These are phyloP conservation scores for Ceryle rudis DNA, from an alignment of 2,797 vertebrate genomes.

Conservation along the genomic window DNA sequence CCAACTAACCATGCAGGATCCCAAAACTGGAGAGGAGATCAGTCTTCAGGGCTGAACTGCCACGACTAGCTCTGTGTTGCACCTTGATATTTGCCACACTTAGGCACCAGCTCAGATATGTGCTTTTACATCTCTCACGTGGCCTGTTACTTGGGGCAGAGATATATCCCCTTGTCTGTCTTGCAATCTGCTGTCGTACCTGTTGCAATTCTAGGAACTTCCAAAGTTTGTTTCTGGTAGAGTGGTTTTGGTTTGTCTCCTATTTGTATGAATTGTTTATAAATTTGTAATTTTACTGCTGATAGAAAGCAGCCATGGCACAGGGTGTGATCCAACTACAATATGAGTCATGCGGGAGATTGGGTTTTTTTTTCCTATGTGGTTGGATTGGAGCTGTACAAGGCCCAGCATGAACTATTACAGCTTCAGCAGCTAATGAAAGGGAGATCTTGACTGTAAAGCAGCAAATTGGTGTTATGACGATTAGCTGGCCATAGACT, in stretches of 20 bases:
- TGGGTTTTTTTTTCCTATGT: neutral
- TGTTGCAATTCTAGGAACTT: neutral
- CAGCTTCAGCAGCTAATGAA: neutral
- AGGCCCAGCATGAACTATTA: neutral
- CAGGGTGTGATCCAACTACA: neutral
- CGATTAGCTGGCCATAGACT: neutral
- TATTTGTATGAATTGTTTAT: slow-evolving; percentile 8
- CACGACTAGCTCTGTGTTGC: accelerated
- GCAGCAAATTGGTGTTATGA: neutral
- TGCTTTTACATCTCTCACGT: neutral
- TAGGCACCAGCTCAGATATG: neutral
- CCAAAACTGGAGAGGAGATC: neutral
- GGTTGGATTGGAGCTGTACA: neutral
- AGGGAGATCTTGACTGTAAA: neutral
- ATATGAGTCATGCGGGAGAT: neutral
- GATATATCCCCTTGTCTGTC: neutral
- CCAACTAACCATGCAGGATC: neutral
- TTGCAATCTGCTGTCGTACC: neutral
- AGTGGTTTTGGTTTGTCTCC: slow-evolving; percentile 14
- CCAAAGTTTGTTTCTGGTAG: slow-evolving; percentile 1
- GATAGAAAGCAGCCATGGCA: neutral
- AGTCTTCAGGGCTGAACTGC: neutral
- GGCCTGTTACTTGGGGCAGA: neutral
- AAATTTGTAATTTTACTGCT: slow-evolving; percentile 15
- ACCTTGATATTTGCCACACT: neutral